Base-by-base conservation (phyloP, 2,888 invertebrate genomes). In the Nemotelus nigrinus region DNA sequence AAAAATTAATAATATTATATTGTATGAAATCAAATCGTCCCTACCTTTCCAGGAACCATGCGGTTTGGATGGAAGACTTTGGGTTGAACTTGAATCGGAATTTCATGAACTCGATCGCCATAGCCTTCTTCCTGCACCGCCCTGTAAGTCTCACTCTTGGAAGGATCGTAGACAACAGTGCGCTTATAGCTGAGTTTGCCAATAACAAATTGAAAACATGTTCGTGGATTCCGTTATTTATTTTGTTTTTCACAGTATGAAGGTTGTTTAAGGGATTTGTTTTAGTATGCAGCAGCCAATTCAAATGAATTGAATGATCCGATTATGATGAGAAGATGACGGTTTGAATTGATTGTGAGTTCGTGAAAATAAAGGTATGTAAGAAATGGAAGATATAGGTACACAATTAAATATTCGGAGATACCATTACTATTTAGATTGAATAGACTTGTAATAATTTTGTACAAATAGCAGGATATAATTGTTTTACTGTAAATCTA, bases 111-210 rank as follows among this genome's bases (percentile, higher is more conserved):
- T 76, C 88, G 86, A 85, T 90, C 91, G 80, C 91, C 92, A 80
- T 85, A 85, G 82, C 91, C 91, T 82, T 92, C 91, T 88, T 96
- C 96, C 88, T 95, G 94, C 81, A 96, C 91, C 84, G 94, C 94
- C 89, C 92, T 93, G 90, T 91, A 95, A 78, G 96, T 94, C 88
- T 95, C 95, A 85, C 95, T 96, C 89, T 93, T 92, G 86, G 94
- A 93, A 82, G 96, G 96, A 90, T 96, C 95, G 90, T 93, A 96
- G 86, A 90, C 91, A 86, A 92, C 88, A 81, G 93, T 92, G 87
- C 92, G 92, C 90, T 91, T 92, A 87, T 88, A 88, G 84, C 90
- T 90, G 83, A 67, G 79, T 63, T 68, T 58, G 67, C 67, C 67
- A 68, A 68, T 68, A 68, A 68, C 67, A 68, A 68, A 25, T 25